These are phyloP conservation scores for Parambassis ranga DNA, from an alignment of 2,797 vertebrate species.

Conservation along the genomic window DNA sequence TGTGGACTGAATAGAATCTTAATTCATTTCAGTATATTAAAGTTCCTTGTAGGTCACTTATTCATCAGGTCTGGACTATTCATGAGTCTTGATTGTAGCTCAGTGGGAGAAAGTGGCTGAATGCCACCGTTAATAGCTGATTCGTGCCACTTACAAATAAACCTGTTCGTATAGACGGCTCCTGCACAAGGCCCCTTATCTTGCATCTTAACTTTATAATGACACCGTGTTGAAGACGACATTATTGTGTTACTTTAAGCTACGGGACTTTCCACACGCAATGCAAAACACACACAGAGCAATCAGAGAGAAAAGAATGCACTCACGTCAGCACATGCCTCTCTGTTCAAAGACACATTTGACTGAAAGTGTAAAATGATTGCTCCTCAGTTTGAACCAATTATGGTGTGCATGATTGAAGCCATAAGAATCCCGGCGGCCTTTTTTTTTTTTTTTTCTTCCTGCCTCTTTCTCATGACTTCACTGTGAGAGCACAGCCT, in stretches of 20 bases:
- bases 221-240: constrained; percentile 29
- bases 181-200: constrained; percentile 24
- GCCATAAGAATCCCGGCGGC: constrained; percentile 54
- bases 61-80: no score
- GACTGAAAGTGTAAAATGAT: constrained; percentile 71
- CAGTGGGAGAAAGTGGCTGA: not conserved
- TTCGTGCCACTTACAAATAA: not conserved
- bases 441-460: not conserved
- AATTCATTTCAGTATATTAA: no score
- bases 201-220: constrained; percentile 30
- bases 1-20: no score
- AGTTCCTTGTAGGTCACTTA: no score
- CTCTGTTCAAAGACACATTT: constrained; percentile 62
- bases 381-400: constrained; percentile 68
- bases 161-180: not conserved
- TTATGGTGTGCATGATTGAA: constrained; percentile 71
- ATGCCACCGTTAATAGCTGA: not conserved
- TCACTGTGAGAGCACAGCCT: constrained; percentile 35
- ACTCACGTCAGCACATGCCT: constrained; percentile 71
- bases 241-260: constrained; percentile 38
- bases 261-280: constrained; percentile 50
- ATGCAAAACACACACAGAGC: constrained; percentile 9
- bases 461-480: constrained; percentile 40
- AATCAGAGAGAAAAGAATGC: constrained; percentile 59
- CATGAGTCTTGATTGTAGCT: no score